A percentile compares a stretch with the other conserved stretches of the same genome.
Evolutionary conservation across 2,113 vertebrate species (phyloP).

Genomic region (Butorides virescens): DNA sequence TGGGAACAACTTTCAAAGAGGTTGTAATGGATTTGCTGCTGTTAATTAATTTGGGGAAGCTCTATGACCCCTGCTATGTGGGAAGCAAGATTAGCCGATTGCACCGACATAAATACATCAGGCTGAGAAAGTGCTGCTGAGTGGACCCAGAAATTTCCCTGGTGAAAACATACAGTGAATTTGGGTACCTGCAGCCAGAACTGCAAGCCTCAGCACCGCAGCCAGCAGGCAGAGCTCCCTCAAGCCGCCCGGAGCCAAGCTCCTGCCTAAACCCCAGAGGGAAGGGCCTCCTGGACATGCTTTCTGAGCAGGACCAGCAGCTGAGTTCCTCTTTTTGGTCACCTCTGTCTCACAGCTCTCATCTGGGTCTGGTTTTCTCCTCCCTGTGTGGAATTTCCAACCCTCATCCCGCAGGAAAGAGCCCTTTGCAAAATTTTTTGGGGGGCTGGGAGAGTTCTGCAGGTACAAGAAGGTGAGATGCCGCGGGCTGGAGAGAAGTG

Average conservation of each 20-base stretch:
- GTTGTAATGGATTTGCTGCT: neutral
- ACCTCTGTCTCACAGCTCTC: neutral
- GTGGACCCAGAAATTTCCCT: neutral
- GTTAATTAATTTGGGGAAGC: neutral
- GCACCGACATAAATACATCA: neutral
- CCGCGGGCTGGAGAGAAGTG: neutral
- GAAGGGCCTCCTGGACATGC: rapidly evolving
- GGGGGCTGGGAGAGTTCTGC: neutral
- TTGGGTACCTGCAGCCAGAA: neutral
- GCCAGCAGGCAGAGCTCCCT: neutral
- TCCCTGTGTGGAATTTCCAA: neutral
- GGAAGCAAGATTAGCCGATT: neutral
- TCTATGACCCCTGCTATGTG: neutral
- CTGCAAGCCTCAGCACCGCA: neutral
- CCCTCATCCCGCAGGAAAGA: neutral
- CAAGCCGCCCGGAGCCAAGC: neutral
- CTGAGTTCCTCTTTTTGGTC: neutral
- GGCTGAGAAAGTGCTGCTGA: neutral
- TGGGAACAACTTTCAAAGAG: neutral
- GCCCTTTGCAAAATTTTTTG: neutral
- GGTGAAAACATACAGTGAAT: neutral
- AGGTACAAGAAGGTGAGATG: neutral
- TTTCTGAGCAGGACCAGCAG: neutral
- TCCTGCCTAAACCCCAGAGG: neutral
- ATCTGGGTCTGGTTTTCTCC: neutral